These are phyloP conservation scores for Eumaeus atala DNA, from an alignment of 1,140 invertebrate genomes.

Conservation along the genomic window DNA sequence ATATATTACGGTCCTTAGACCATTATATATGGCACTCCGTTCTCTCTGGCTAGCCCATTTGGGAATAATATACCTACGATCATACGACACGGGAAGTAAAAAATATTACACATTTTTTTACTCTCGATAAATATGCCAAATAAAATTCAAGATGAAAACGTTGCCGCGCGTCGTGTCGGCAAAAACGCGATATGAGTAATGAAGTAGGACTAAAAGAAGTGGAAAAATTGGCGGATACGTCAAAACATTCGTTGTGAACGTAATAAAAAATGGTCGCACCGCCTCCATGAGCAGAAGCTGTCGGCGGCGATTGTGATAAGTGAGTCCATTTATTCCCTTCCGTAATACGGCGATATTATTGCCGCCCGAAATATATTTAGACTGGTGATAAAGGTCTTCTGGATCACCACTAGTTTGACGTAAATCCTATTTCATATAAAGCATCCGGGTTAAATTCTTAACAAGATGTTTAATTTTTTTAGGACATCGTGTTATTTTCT, in stretches of 20 bases:
- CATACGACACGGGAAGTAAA: too few species aligned
- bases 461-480: too few species aligned
- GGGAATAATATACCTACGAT: too few species aligned
- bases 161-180: background rate
- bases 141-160: background rate
- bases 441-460: too few species aligned
- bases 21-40: too few species aligned
- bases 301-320: slow-evolving; percentile 30
- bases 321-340: slow-evolving; percentile 25
- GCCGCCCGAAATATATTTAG: slow-evolving; percentile 8
- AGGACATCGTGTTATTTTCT: too few species aligned
- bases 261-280: slow-evolving; percentile 21
- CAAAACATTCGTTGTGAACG: slow-evolving; percentile 16
- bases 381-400: background rate
- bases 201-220: slow-evolving; percentile 13
- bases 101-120: background rate
- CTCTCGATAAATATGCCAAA: background rate
- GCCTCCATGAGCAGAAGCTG: slow-evolving; percentile 18
- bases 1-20: too few species aligned
- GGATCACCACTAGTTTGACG: background rate
- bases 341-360: slow-evolving; percentile 11
- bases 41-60: too few species aligned
- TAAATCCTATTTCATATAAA: background rate
- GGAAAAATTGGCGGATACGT: slow-evolving; percentile 19
- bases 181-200: slow-evolving; percentile 9